Conservation (phyloP, 2,888 invertebrate species). For the Amorpha juglandis region DNA sequence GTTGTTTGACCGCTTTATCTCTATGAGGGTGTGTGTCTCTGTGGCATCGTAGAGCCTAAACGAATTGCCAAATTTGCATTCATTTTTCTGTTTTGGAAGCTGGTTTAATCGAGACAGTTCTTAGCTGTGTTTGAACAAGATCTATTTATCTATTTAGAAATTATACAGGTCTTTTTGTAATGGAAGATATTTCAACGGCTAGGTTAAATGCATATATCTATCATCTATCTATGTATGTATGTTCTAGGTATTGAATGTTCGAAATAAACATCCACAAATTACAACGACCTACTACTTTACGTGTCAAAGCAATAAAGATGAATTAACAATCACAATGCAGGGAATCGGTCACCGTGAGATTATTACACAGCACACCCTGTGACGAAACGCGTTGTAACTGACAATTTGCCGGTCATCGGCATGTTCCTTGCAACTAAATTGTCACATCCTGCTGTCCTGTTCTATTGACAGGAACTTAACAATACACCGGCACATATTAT, state of each 20-base stretch:
- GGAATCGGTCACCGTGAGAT: slow-evolving; percentile 13
- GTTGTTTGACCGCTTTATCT: no score
- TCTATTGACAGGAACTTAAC: slow-evolving; percentile 27
- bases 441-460: slow-evolving; percentile 28
- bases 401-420: slow-evolving; percentile 30
- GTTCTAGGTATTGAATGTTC: neutral
- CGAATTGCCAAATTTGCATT: no score
- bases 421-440: slow-evolving; percentile 28
- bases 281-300: neutral
- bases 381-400: slow-evolving; percentile 27
- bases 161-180: no score
- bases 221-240: no score
- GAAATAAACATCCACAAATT: neutral
- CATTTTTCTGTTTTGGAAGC: no score
- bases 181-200: no score
- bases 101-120: no score
- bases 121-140: no score
- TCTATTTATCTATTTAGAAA: no score
- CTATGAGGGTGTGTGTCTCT: no score
- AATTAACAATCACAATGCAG: slow-evolving; percentile 13
- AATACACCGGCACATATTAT: slow-evolving; percentile 25
- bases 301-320: slow-evolving; percentile 7
- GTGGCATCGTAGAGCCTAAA: no score
- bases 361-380: slow-evolving; percentile 28
- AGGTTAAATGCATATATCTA: no score